Evolutionary conservation across 2,113 vertebrate species (phyloP).

Genomic region (Gallinago undulata): DNA sequence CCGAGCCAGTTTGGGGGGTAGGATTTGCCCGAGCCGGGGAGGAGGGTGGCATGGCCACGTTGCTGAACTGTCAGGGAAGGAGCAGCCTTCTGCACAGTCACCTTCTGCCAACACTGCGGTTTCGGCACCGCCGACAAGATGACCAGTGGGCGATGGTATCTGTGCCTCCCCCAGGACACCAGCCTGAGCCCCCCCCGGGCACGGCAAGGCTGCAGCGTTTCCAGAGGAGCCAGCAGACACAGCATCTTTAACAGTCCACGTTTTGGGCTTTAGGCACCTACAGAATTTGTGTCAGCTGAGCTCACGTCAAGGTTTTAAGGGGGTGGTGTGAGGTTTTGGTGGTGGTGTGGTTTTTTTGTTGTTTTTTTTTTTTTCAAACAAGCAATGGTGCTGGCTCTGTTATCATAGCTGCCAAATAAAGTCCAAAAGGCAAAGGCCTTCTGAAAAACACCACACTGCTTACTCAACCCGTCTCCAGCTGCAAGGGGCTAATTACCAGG

Average conservation of each 20-base stretch:
- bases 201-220: background rate
- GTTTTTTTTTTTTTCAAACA: background rate
- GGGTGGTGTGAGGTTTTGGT: too few species aligned
- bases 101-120: background rate
- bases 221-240: background rate
- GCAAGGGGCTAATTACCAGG: background rate
- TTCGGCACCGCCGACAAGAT: fast-evolving
- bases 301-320: fast-evolving
- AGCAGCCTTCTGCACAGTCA: background rate
- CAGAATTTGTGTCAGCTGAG: fast-evolving
- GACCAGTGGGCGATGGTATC: fast-evolving
- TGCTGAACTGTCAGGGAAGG: background rate
- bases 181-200: fast-evolving
- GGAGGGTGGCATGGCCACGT: background rate
- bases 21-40: background rate
- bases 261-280: background rate
- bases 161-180: fast-evolving
- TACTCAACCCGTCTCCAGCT: background rate
- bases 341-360: too few species aligned
- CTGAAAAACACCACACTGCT: background rate
- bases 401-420: background rate
- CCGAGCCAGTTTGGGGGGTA: too few species aligned
- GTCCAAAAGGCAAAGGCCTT: constrained; percentile 37
- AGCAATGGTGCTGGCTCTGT: background rate
- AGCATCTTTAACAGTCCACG: background rate